A percentile compares a stretch with the other conserved stretches of the same genome.
phyloP scores from a whole-genome alignment of 2,888 invertebrate genomes.

The Punctoribates punctum region DNA sequence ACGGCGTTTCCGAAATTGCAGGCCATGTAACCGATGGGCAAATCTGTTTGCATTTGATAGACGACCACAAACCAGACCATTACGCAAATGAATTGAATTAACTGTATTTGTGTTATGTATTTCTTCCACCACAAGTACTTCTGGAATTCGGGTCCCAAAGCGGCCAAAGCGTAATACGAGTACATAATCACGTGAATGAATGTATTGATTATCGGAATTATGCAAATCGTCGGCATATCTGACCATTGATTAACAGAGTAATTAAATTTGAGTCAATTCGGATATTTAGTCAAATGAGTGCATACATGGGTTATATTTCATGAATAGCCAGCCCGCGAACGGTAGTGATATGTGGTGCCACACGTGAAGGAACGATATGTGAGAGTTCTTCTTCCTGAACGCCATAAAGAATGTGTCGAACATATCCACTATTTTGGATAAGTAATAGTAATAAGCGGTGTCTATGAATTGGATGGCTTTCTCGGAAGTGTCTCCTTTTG shows the following conservation, averaged over 20 bases:
- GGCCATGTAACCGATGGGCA: slow-evolving; percentile 33
- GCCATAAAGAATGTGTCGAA: slow-evolving; percentile 43
- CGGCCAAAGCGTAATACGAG: slow-evolving; percentile 39
- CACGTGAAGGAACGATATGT: slow-evolving; percentile 42
- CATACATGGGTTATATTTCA: slow-evolving; percentile 43
- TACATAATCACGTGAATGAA: slow-evolving; percentile 42
- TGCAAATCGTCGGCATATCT: slow-evolving; percentile 29
- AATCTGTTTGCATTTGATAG: background rate
- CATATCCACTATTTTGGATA: slow-evolving; percentile 41
- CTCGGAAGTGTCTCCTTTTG: slow-evolving; percentile 22
- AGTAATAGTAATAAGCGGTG: slow-evolving; percentile 38
- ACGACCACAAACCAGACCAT: slow-evolving; percentile 34
- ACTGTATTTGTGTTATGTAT: slow-evolving; percentile 41
- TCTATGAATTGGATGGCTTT: slow-evolving; percentile 37
- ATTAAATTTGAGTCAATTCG: background rate
- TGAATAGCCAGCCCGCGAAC: slow-evolving; percentile 40
- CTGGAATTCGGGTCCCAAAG: slow-evolving; percentile 36
- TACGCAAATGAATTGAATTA: slow-evolving; percentile 39
- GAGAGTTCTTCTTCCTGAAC: slow-evolving; percentile 40
- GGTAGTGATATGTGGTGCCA: slow-evolving; percentile 42
- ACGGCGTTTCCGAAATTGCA: slow-evolving; percentile 39
- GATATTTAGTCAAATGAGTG: background rate
- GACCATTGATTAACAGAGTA: slow-evolving; percentile 40
- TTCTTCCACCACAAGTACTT: slow-evolving; percentile 41
- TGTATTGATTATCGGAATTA: slow-evolving; percentile 51